These are phyloP conservation scores for Cantharis rufa DNA, from an alignment of 2,888 invertebrate species.

Conservation along the genomic window DNA sequence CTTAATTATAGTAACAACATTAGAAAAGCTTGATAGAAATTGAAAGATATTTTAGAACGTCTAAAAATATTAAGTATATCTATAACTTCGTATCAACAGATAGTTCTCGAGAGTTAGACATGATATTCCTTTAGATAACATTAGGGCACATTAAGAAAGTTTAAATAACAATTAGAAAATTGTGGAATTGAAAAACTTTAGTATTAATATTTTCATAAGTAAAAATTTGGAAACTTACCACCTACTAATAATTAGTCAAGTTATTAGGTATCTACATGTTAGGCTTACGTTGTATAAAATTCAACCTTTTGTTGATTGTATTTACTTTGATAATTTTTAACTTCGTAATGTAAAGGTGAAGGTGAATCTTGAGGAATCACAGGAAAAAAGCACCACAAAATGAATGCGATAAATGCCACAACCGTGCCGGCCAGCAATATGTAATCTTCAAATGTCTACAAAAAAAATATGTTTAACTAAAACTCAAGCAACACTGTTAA, in stretches of 20 bases:
- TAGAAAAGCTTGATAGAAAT: neutral
- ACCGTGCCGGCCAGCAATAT: slow-evolving; percentile 64
- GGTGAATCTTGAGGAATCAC: slow-evolving; percentile 51
- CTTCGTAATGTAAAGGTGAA: slow-evolving; percentile 47
- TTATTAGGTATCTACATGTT: neutral
- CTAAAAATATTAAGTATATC: neutral
- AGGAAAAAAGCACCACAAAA: slow-evolving; percentile 68
- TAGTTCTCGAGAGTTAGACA: neutral
- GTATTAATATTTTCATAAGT: neutral
- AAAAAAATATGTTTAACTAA: neutral
- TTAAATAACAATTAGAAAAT: neutral
- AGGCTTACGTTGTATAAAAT: slow-evolving; percentile 38
- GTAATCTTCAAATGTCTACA: slow-evolving; percentile 61
- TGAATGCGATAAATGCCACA: slow-evolving; percentile 66
- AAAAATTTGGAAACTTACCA: neutral
- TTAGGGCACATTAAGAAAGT: neutral
- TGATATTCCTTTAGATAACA: neutral
- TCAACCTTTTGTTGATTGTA: slow-evolving; percentile 45
- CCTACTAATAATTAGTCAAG: neutral
- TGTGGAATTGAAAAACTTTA: neutral
- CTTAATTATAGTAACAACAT: neutral
- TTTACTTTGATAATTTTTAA: slow-evolving; percentile 48
- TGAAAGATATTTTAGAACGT: neutral
- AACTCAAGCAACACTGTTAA: neutral
- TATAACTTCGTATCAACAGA: neutral